Conservation (phyloP, 2,797 vertebrate genomes). For the Thalassophryne amazonica region DNA sequence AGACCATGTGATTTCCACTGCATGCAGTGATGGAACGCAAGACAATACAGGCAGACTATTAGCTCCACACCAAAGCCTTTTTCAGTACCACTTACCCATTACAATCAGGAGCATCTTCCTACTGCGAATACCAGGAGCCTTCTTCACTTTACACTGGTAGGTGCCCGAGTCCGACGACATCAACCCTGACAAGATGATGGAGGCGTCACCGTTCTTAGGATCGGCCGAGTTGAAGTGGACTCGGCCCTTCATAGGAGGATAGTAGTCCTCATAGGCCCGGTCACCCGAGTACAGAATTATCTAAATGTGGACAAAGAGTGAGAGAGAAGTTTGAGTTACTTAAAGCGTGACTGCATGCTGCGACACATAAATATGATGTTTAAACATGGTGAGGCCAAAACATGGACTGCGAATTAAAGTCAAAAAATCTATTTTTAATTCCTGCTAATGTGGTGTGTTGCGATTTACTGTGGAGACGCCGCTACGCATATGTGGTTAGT, state of each 20-base stretch:
- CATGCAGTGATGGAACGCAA: constrained; percentile 9
- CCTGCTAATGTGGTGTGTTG: too few relatives aligned
- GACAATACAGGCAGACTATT: background rate
- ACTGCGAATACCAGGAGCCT: constrained; percentile 86
- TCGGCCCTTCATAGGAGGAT: constrained; percentile 75
- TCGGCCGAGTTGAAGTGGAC: constrained; percentile 86
- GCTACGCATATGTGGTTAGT: too few relatives aligned
- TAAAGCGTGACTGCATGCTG: too few relatives aligned
- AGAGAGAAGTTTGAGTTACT: background rate
- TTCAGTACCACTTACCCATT: constrained; percentile 82
- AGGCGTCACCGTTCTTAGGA: constrained; percentile 87
- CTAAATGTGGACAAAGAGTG: constrained; percentile 54
- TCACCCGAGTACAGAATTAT: constrained; percentile 88
- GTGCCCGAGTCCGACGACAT: constrained; percentile 85
- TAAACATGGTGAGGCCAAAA: too few relatives aligned
- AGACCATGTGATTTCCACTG: constrained; percentile 33
- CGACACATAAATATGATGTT: too few relatives aligned
- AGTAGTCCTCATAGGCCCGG: constrained; percentile 83
- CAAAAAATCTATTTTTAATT: too few relatives aligned
- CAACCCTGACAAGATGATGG: constrained; percentile 84
- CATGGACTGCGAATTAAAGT: too few relatives aligned
- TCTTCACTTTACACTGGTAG: constrained; percentile 96
- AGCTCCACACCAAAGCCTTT: background rate
- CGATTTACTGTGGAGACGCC: too few relatives aligned
- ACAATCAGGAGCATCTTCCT: constrained; percentile 86